Conservation (phyloP, 2,888 invertebrate species). For the Apotomis turbidana region DNA sequence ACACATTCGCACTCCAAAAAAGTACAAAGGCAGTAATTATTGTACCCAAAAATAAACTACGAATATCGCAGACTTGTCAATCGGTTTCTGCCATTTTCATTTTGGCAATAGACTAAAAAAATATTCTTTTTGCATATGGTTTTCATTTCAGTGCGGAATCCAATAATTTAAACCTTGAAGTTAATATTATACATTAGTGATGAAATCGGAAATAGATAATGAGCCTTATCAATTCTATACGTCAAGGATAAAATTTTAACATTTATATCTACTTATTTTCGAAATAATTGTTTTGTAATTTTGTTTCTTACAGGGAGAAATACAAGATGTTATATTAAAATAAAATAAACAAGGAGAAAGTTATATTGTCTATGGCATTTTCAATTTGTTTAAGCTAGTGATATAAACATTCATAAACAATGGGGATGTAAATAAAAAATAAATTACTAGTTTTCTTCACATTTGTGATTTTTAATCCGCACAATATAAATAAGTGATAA, state of each 20-base stretch:
- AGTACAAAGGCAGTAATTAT: conserved; percentile 65
- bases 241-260: too few species aligned
- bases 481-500: too few species aligned
- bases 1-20: conserved; percentile 53
- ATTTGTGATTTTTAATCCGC: too few species aligned
- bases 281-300: not conserved
- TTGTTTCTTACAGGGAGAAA: not conserved
- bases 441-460: too few species aligned
- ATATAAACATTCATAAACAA: not conserved
- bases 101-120: conserved; percentile 68
- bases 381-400: not conserved
- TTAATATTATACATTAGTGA: too few species aligned
- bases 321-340: not conserved
- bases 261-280: not conserved
- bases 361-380: conserved; percentile 16
- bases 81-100: conserved; percentile 81
- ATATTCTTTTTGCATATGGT: conserved; percentile 30
- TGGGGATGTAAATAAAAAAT: too few species aligned
- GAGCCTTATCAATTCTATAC: too few species aligned
- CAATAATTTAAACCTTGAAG: not conserved
- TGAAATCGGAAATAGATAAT: too few species aligned
- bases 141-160: conserved; percentile 38
- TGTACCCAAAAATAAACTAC: conserved; percentile 77
- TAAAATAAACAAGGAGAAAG: not conserved
- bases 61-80: conserved; percentile 80